Conservation (phyloP, 2,797 vertebrate species). For the Galago senegalensis region DNA sequence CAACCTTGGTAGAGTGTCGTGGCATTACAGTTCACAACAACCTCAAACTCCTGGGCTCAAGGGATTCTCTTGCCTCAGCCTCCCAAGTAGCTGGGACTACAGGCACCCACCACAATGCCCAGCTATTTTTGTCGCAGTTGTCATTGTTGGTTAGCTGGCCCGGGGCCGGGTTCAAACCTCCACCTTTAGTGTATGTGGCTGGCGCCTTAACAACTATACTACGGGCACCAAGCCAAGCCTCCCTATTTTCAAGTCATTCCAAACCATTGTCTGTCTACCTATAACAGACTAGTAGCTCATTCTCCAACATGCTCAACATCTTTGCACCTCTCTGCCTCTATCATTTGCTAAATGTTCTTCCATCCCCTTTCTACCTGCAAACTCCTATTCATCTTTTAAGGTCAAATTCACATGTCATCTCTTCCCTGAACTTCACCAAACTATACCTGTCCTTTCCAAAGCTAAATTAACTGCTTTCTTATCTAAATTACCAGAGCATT, state of each 20-base stretch:
- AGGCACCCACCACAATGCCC: too few relatives aligned
- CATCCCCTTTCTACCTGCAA: background rate
- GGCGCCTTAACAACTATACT: too few relatives aligned
- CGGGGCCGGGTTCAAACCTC: too few relatives aligned
- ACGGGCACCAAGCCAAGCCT: background rate
- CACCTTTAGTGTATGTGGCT: too few relatives aligned
- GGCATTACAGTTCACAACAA: too few relatives aligned
- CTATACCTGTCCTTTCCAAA: slow-evolving; percentile 9
- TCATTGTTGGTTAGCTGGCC: too few relatives aligned
- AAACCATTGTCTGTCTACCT: background rate
- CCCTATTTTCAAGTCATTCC: background rate
- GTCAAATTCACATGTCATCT: slow-evolving; percentile 34
- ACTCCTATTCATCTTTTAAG: slow-evolving; percentile 11
- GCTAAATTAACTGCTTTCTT: slow-evolving; percentile 22
- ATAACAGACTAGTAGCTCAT: background rate
- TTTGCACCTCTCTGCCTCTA: slow-evolving; percentile 24
- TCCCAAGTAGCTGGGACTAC: too few relatives aligned
- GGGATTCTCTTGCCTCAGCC: too few relatives aligned
- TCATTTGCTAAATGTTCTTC: slow-evolving; percentile 41
- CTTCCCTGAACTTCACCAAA: slow-evolving; percentile 27
- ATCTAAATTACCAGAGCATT: background rate
- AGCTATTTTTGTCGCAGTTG: too few relatives aligned
- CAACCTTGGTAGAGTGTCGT: too few relatives aligned
- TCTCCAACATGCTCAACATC: background rate
- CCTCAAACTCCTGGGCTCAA: too few relatives aligned